These are phyloP conservation scores for Dichetophora obliterata DNA, from an alignment of 2,888 invertebrate species.

Conservation along the genomic window DNA sequence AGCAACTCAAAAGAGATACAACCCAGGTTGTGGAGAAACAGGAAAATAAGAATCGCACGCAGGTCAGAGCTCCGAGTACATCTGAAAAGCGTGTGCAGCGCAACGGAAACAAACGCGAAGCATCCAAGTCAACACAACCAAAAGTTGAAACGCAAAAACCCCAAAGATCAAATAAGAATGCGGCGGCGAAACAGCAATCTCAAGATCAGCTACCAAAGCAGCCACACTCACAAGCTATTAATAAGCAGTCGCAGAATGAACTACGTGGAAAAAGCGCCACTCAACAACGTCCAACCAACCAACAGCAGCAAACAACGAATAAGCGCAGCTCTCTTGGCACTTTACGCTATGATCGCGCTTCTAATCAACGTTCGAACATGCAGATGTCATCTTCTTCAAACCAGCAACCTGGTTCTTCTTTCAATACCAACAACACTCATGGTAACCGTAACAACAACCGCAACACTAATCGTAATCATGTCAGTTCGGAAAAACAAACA, in stretches of 20 bases:
- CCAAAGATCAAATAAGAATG: background rate
- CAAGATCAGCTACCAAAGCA: background rate
- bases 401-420: background rate
- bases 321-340: constrained; percentile 34
- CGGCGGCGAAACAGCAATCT: background rate
- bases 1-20: constrained; percentile 10
- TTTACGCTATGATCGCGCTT: constrained; percentile 18
- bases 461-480: constrained; percentile 42
- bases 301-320: constrained; percentile 7
- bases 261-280: constrained; percentile 34
- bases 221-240: background rate
- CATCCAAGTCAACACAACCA: constrained; percentile 2
- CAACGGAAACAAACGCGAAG: constrained; percentile 20
- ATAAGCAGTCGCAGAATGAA: constrained; percentile 37
- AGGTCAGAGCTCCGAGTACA: background rate
- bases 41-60: constrained; percentile 28
- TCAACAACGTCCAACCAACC: background rate
- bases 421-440: constrained; percentile 27
- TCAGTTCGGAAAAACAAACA: constrained; percentile 1
- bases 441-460: constrained; percentile 38
- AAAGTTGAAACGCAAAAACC: background rate
- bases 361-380: constrained; percentile 7
- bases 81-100: constrained; percentile 22
- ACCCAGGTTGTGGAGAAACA: constrained; percentile 16
- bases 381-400: background rate